phyloP scores from a whole-genome alignment of 2,797 vertebrate genomes.

The Gallirallus australis region DNA sequence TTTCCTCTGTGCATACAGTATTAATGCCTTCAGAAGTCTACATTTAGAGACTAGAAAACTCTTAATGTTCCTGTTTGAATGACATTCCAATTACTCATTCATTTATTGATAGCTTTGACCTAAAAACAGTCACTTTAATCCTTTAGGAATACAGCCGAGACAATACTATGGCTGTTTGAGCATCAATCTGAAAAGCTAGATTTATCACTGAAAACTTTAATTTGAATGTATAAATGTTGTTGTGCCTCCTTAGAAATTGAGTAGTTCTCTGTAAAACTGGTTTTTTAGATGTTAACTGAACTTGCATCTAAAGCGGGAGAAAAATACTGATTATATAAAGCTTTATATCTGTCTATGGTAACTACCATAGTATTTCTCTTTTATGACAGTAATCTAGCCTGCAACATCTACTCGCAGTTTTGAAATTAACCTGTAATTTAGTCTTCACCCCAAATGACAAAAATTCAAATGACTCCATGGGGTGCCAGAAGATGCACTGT shows the following conservation, averaged over 20 bases:
- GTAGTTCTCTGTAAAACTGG: slow-evolving; percentile 48
- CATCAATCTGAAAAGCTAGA: slow-evolving; percentile 68
- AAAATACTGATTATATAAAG: slow-evolving; percentile 77
- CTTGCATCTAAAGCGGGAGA: slow-evolving; percentile 70
- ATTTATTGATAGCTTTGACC: slow-evolving; percentile 82
- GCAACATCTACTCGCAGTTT: slow-evolving; percentile 83
- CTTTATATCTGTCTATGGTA: slow-evolving; percentile 76
- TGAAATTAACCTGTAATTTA: slow-evolving; percentile 89
- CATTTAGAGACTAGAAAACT: slow-evolving; percentile 65
- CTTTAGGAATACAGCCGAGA: slow-evolving; percentile 64
- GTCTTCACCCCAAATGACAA: slow-evolving; percentile 88
- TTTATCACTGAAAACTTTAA: slow-evolving; percentile 67
- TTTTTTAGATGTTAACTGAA: slow-evolving; percentile 66
- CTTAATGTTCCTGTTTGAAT: slow-evolving; percentile 74
- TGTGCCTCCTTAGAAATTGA: slow-evolving; percentile 47
- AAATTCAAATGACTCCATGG: slow-evolving; percentile 85
- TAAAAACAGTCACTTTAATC: slow-evolving; percentile 71
- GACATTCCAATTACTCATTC: slow-evolving; percentile 73
- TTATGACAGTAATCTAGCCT: slow-evolving; percentile 82
- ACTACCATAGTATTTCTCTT: slow-evolving; percentile 76
- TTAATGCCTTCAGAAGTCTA: slow-evolving; percentile 63
- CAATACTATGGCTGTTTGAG: slow-evolving; percentile 52
- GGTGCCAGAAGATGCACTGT: slow-evolving; percentile 83
- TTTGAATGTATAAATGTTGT: slow-evolving; percentile 51
- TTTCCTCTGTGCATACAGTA: not conserved